Base-by-base conservation (phyloP, 2,797 vertebrate species). In the Hippocampus kuda region DNA sequence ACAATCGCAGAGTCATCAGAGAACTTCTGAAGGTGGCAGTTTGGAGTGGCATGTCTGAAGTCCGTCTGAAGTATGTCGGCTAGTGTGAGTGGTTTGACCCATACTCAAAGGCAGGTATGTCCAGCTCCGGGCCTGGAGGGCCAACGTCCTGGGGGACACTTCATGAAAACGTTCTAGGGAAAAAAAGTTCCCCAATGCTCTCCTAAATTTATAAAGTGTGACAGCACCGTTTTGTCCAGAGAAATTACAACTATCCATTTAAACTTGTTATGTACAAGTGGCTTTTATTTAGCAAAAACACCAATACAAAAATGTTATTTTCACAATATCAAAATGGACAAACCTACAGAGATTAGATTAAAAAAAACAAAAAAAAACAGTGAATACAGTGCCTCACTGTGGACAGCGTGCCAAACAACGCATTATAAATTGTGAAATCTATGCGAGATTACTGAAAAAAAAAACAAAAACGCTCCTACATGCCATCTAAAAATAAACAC, bases 261-360 rank as follows among this genome's bases (percentile, higher is more conserved):
- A 3, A 60, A 60, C 57, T 8, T 57, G 46, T 48, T 60, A 38
- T 9, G 30, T 16, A 61, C 59, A 22, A 61, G 27, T 60, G 57
- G 16, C 59, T 61, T 61, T 61, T 61, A 61, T 61, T 61, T 61
- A 61, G 59, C 27, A 65, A 46, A 48, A 48, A 48, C 42, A 65
- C 44, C 24, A 82, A 91, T 91, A 92, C 86, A 92, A 92, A 92
- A 91, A 87, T 89, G 91, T 91, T 92, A 92, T 92, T 92, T 79
- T 89, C 88, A 91, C 91, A 90, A 91, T 92, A 92, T 91, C 88
- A 90, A 91, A 92, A 92, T 85, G 82, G 88, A 91, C 83, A 88
- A 81, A 88, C 77, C 85, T 88, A 90, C 79, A 85, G 84, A 85
- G 3, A 48, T 48, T 48, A 48, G 46, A 48, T 48, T 5, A 15